Evolutionary conservation across 2,888 invertebrate genomes (phyloP).

Genomic region (Lottia gigantea): DNA sequence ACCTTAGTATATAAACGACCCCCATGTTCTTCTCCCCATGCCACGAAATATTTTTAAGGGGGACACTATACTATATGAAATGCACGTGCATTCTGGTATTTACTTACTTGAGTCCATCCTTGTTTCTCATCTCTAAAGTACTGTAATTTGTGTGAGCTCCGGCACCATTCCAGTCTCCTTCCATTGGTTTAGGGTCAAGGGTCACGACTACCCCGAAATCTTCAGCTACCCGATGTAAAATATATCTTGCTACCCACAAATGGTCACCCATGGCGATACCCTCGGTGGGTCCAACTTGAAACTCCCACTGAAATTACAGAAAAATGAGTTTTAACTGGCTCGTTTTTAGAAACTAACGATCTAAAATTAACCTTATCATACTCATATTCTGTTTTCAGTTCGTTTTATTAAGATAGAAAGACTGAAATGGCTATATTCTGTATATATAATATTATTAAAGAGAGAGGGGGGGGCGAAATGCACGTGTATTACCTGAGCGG

Average conservation of each 20-base stretch:
- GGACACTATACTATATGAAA: no score
- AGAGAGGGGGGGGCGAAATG: neutral
- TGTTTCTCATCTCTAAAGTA: constrained; percentile 87
- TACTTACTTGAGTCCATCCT: constrained; percentile 62
- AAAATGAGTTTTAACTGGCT: no score
- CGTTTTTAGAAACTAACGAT: no score
- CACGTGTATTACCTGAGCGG: constrained; percentile 76
- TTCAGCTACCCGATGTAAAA: constrained; percentile 71
- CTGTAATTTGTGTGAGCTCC: constrained; percentile 98
- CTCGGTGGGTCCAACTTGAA: constrained; percentile 90
- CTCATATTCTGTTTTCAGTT: no score
- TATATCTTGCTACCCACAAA: constrained; percentile 70
- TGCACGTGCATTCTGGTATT: no score
- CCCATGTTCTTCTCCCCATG: no score
- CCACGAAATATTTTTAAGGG: no score
- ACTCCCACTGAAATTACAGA: constrained; percentile 63
- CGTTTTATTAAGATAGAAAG: no score
- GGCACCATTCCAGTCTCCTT: constrained; percentile 72
- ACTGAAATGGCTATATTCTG: no score
- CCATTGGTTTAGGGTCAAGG: constrained; percentile 71
- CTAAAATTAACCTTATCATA: no score
- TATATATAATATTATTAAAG: neutral
- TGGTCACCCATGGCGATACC: constrained; percentile 77
- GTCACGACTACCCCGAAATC: constrained; percentile 71
- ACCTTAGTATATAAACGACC: no score